A percentile compares a stretch with the other conserved stretches of the same genome.
Conservation (phyloP, 2,797 vertebrate genomes). For the Mastacembelus armatus region DNA sequence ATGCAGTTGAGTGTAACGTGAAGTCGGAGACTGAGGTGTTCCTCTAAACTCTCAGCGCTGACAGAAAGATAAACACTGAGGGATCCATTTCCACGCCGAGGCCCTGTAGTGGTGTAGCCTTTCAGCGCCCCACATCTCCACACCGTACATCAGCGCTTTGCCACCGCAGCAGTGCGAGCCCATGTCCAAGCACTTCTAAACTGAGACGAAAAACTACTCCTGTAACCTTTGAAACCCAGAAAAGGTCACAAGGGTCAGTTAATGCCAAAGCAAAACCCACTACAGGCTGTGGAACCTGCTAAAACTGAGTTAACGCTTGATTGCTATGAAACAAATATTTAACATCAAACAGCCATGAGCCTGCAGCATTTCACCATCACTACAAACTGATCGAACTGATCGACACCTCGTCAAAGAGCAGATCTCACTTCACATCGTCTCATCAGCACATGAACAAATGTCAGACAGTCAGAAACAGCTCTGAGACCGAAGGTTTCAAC, state of each 20-base stretch:
- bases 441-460: not conserved
- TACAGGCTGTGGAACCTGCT: not conserved
- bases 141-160: slow-evolving; percentile 57
- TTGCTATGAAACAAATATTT: not conserved
- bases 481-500: not conserved
- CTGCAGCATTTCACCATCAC: not conserved
- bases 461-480: not conserved
- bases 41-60: too few species aligned
- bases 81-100: slow-evolving; percentile 71
- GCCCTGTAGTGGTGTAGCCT: slow-evolving; percentile 72
- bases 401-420: not conserved
- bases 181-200: not conserved
- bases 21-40: too few species aligned
- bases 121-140: slow-evolving; percentile 71
- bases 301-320: not conserved
- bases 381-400: not conserved
- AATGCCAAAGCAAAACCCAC: not conserved
- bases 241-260: not conserved
- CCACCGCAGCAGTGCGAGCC: not conserved
- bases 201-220: not conserved
- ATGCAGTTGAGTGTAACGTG: too few species aligned
- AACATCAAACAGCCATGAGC: not conserved
- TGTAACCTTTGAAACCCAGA: not conserved
- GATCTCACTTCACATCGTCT: too few species aligned
- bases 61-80: slow-evolving; percentile 77